phyloP scores from a whole-genome alignment of 2,113 vertebrate genomes.

The Coptodon rendalli region DNA sequence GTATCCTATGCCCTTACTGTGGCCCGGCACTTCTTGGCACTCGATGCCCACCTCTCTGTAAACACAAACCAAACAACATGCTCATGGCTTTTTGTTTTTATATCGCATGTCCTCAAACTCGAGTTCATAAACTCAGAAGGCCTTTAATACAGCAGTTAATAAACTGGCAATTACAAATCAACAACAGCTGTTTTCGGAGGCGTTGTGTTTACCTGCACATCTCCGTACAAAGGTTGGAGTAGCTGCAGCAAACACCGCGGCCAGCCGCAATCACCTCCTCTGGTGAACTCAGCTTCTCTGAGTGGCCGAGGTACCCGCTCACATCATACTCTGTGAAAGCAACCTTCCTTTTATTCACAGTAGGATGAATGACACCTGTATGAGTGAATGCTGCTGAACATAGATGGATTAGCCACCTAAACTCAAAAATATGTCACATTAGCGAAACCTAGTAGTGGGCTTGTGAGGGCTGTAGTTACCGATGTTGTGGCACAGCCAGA shows the following conservation, averaged over 20 bases:
- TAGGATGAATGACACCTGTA: fast-evolving
- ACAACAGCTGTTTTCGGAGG: background rate
- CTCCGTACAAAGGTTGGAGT: conserved; percentile 69
- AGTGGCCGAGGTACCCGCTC: conserved; percentile 65
- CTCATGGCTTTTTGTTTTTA: background rate
- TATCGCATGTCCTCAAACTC: background rate
- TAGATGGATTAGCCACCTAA: background rate
- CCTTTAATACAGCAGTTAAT: background rate
- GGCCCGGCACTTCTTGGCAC: conserved; percentile 68
- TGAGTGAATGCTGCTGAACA: background rate
- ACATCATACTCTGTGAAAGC: conserved; percentile 69
- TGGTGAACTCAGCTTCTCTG: conserved; percentile 66
- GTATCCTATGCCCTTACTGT: conserved; percentile 71
- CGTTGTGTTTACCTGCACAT: conserved; percentile 74
- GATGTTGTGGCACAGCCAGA: conserved; percentile 82
- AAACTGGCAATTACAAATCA: background rate
- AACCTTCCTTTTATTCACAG: background rate
- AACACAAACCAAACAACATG: conserved; percentile 7
- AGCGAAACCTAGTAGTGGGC: background rate
- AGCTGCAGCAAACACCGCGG: conserved; percentile 75
- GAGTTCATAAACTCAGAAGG: background rate
- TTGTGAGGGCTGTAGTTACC: conserved; percentile 31
- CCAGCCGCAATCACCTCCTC: conserved; percentile 72
- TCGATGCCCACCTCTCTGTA: conserved; percentile 66
- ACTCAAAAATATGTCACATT: background rate